These are phyloP conservation scores for Oxyura jamaicensis DNA, from an alignment of 2,113 vertebrate species.

Conservation along the genomic window DNA sequence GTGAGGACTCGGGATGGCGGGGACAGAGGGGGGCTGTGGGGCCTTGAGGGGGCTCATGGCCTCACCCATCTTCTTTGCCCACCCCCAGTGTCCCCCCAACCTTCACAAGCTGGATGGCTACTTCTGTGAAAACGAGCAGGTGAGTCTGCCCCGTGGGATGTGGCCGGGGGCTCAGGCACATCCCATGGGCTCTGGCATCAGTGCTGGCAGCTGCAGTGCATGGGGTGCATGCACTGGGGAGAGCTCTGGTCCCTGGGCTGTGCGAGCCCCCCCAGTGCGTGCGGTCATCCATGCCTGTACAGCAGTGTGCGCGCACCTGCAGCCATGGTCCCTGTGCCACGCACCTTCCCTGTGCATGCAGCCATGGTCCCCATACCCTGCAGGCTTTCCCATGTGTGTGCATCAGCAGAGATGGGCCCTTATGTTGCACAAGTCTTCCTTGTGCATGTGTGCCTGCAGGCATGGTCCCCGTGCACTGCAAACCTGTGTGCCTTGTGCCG, in stretches of 20 bases:
- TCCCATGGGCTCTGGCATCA: neutral
- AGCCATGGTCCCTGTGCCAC: neutral
- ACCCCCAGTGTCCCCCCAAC: constrained; percentile 89
- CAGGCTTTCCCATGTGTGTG: fast-evolving
- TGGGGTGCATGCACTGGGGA: neutral
- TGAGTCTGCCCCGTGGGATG: constrained; percentile 30
- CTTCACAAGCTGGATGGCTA: constrained; percentile 94
- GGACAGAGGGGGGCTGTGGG: too few relatives aligned
- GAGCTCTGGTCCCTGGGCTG: fast-evolving
- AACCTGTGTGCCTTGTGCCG: neutral
- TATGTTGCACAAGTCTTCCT: fast-evolving
- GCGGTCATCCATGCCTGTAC: fast-evolving
- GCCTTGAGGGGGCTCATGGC: too few relatives aligned
- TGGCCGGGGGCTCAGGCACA: fast-evolving
- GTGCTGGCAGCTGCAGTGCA: fast-evolving
- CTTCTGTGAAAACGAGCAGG: constrained; percentile 90
- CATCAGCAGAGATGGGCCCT: neutral
- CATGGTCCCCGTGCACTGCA: neutral
- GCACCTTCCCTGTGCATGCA: fast-evolving
- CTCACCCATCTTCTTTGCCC: neutral
- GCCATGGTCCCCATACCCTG: fast-evolving
- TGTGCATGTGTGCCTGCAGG: fast-evolving
- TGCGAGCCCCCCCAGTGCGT: neutral
- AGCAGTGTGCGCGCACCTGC: fast-evolving
- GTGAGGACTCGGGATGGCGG: constrained; percentile 47